Base-by-base conservation (phyloP, 2,888 invertebrate species). In the Chymomyza amoena region DNA sequence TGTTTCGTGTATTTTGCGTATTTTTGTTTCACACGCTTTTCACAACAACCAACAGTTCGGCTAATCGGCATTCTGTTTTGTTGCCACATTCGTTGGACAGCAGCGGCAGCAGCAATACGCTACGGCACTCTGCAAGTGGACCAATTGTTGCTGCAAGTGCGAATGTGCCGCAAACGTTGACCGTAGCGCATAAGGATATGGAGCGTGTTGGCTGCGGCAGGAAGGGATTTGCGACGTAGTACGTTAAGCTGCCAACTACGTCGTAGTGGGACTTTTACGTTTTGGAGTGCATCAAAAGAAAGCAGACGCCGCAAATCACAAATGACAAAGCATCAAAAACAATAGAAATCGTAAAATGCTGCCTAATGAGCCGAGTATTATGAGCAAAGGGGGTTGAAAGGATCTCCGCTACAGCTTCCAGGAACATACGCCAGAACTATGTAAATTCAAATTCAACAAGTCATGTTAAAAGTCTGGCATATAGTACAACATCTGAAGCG, bases 21-120 rank as follows among this genome's bases (percentile, higher is more conserved):
- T 70, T 77, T 81, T 77, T 75, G 84, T 75, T 84, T 84, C 84
- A 80, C 77, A 68, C 66, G 72, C 72, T 25, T 71, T 82, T 82
- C 82, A 84, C 87, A 86, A 82, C 86, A 86, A 77, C 69, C 69
- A 81, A 81, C 79, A 76, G 15, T 57, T 57, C 28, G 16, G 9
- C 54, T 9, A 77, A 75, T 77, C 72, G 28, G 70, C 71, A 84
- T 81, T 82, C 84, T 82, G 82, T 82, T 82, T 82, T 82, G 82
- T 71, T 86, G 70, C 59, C 39, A 52, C 70, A 54, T 82, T 86
- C 82, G 77, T 68, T 45, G 50, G 45, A 18, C 32, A 45, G 32
- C 70, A 10, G 51, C 51, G 32, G 64, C 39, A 28, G 32, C 66
- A 25, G 59, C 62, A 62, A 71, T 60, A 50, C 57, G 28, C 62